Conservation (phyloP, 1,140 invertebrate species). For the Amphibalanus amphitrite region DNA sequence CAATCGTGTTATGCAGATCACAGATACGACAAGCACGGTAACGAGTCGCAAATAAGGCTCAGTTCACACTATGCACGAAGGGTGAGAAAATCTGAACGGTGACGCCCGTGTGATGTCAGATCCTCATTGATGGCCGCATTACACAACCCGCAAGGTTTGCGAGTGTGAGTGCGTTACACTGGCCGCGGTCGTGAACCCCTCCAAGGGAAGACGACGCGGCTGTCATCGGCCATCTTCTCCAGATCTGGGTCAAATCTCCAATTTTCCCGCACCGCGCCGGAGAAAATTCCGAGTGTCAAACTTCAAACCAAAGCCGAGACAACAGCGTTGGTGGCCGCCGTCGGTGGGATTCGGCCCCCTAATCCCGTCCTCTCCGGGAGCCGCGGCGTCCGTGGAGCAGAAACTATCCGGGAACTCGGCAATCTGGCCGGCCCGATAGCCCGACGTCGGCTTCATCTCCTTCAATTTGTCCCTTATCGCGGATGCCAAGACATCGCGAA, state of each 20-base stretch:
- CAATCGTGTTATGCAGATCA: too few relatives aligned
- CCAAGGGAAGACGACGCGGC: too few relatives aligned
- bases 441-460: not conserved
- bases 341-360: not conserved
- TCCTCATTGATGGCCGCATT: too few relatives aligned
- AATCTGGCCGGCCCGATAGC: not conserved
- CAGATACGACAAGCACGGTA: too few relatives aligned
- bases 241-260: not conserved
- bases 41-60: too few relatives aligned
- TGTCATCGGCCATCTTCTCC: not conserved
- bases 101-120: too few relatives aligned
- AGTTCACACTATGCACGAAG: too few relatives aligned
- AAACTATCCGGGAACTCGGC: not conserved
- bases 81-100: too few relatives aligned
- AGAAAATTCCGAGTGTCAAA: not conserved
- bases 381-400: not conserved
- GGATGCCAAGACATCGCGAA: not conserved
- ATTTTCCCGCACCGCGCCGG: not conserved
- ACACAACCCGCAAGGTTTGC: too few relatives aligned
- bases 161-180: too few relatives aligned
- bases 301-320: not conserved
- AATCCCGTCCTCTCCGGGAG: not conserved
- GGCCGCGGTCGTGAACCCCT: too few relatives aligned
- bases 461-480: not conserved
- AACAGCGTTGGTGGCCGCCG: not conserved